Base-by-base conservation (phyloP, 1,140 invertebrate species). In the Ceratina japonica region DNA sequence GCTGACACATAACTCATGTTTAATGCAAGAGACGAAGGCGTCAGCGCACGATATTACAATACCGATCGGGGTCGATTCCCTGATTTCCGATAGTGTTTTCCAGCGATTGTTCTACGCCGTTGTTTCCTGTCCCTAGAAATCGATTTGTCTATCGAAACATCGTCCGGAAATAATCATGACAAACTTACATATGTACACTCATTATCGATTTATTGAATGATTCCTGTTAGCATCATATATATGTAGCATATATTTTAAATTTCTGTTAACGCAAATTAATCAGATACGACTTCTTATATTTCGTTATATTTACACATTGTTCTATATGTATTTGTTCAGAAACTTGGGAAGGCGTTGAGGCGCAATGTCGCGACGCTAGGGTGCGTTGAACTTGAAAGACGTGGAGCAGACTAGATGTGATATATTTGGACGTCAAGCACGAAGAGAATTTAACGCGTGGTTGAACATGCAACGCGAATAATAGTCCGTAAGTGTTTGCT, bases 401-500 rank as follows among this genome's bases (percentile, higher is more conserved):
- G 51, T 27, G 24, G 66, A 5, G 24, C 13, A 58, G 52, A 24
- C 69, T 59, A 58, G 58, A 44, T 44, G 75, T 85, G 27, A 31
- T 31, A 87, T 86, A 87, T 87, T 87, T 87, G 85, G 85, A 85
- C 68, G 72, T 22, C 1, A 72, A 68, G 16, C 65, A 59, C 81
- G 81, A 84, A 70, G 51, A 52, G 87, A 89, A 89, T 90, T 90
- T 88, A 82, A 89, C 74, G 88, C 87, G 82, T 80, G 75, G 81
- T 68, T 84, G 85, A 87, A 86, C 83, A 80, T 79, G 81, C 49
- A 22, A 83, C 79, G 80, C 75, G 85, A 69, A 82, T 75, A 81
- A 74, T 79, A 76, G 85, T 62, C 73, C 52, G 77, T 85, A 89
- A 90, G 87, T 88, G 83, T 78, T 63, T 58, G 73, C 82, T 89